phyloP scores from a whole-genome alignment of 2,888 invertebrate genomes.

The Lagria hirta region DNA sequence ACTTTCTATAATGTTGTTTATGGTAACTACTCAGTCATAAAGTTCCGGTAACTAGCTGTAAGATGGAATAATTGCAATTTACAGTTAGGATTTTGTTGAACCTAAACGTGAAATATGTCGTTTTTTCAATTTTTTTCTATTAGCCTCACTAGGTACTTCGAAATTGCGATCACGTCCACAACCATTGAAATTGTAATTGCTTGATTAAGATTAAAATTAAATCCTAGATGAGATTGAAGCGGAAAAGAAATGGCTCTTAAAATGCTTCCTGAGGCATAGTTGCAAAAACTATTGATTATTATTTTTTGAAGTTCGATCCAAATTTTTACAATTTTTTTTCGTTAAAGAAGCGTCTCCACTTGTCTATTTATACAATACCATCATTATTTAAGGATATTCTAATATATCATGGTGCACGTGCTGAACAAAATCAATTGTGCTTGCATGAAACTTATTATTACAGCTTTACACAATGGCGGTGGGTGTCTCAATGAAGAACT shows the following conservation, averaged over 20 bases:
- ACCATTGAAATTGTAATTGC: slow-evolving; percentile 10
- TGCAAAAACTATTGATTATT: not conserved
- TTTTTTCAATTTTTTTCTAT: slow-evolving; percentile 10
- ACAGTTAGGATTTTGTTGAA: slow-evolving; percentile 20
- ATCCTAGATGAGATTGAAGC: too few relatives aligned
- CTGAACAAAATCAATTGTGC: slow-evolving; percentile 52
- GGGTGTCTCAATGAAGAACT: slow-evolving; percentile 51
- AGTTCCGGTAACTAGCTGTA: slow-evolving; percentile 34
- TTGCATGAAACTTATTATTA: slow-evolving; percentile 44
- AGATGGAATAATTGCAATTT: slow-evolving; percentile 28
- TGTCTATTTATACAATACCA: slow-evolving; percentile 47
- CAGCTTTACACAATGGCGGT: slow-evolving; percentile 47
- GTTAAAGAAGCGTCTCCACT: slow-evolving; percentile 22
- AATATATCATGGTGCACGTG: slow-evolving; percentile 54
- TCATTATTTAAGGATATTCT: slow-evolving; percentile 53
- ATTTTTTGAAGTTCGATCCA: slow-evolving; percentile 1
- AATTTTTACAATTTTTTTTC: too few relatives aligned
- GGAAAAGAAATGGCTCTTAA: too few relatives aligned
- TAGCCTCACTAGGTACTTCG: slow-evolving; percentile 8
- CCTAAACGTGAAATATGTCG: slow-evolving; percentile 14
- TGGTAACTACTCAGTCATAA: slow-evolving; percentile 30
- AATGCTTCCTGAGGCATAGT: too few relatives aligned
- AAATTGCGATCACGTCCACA: slow-evolving; percentile 7
- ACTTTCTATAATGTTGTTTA: slow-evolving; percentile 37
- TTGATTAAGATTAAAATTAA: too few relatives aligned